Conservation (phyloP, 2,797 vertebrate genomes). For the Scolopax bukidnonensis region DNA sequence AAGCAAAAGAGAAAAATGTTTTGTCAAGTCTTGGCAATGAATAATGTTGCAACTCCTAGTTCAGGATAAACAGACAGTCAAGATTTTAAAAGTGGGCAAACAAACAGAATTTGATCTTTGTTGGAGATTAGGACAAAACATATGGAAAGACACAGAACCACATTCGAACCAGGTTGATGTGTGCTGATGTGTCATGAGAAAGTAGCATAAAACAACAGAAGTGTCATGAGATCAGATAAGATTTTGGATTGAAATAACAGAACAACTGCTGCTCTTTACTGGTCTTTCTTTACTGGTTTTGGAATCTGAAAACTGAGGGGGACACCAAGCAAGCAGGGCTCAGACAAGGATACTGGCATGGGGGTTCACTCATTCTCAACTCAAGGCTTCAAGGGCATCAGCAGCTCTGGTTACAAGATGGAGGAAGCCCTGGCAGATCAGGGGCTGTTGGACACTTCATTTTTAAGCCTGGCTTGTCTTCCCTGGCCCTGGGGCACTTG, state of each 20-base stretch:
- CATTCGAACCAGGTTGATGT: accelerated
- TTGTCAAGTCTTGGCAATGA: neutral
- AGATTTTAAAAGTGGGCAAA: neutral
- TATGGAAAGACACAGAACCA: neutral
- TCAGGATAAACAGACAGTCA: neutral
- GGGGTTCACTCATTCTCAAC: neutral
- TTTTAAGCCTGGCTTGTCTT: neutral
- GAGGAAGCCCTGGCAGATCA: neutral
- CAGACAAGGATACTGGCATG: neutral
- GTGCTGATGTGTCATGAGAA: neutral
- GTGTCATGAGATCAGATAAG: neutral
- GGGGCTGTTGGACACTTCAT: neutral
- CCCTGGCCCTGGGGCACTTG: neutral
- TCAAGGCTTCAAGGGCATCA: neutral
- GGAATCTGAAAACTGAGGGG: neutral
- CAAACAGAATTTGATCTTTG: neutral
- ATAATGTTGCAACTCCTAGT: neutral
- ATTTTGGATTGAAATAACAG: neutral
- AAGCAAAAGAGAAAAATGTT: neutral
- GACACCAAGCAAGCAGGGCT: neutral
- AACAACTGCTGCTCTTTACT: neutral
- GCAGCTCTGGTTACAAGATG: neutral
- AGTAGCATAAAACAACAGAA: neutral
- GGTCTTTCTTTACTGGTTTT: neutral
- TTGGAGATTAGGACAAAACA: neutral